Conservation (phyloP, 2,797 vertebrate genomes). For the Hephaestus fuliginosus region DNA sequence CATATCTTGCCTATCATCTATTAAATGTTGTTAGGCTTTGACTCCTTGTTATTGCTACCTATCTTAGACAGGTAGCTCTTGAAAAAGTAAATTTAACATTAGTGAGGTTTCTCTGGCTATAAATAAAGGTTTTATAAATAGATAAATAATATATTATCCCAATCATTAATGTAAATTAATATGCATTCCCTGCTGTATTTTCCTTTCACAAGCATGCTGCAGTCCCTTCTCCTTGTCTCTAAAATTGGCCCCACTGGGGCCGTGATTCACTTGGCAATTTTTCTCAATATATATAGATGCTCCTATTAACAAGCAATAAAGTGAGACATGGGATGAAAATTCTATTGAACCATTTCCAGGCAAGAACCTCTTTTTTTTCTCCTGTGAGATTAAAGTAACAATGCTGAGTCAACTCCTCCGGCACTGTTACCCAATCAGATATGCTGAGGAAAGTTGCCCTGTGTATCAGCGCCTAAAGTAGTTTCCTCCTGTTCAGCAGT, state of each 20-base stretch:
- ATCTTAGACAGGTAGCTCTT: neutral
- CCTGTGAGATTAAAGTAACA: slow-evolving; percentile 44
- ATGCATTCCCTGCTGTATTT: slow-evolving; percentile 7
- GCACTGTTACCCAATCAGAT: slow-evolving; percentile 51
- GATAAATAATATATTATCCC: neutral
- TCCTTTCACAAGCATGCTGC: neutral
- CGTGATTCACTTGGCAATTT: slow-evolving; percentile 19
- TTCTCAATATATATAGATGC: neutral
- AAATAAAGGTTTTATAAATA: neutral
- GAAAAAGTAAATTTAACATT: neutral
- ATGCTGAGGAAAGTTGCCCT: slow-evolving; percentile 40
- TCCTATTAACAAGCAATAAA: slow-evolving; percentile 45
- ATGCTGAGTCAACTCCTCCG: slow-evolving; percentile 48
- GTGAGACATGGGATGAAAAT: slow-evolving; percentile 3
- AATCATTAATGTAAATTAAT: neutral
- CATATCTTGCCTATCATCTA: neutral
- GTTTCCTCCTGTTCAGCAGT: slow-evolving; percentile 58
- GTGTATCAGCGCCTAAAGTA: slow-evolving; percentile 44
- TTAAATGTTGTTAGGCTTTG: neutral
- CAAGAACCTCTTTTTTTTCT: neutral
- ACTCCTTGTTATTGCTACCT: neutral
- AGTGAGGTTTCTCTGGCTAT: neutral
- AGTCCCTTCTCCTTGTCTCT: neutral
- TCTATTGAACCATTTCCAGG: slow-evolving; percentile 17
- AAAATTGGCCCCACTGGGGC: slow-evolving; percentile 7